Conservation (phyloP, 1,140 invertebrate species). For the Cydia pomonella region DNA sequence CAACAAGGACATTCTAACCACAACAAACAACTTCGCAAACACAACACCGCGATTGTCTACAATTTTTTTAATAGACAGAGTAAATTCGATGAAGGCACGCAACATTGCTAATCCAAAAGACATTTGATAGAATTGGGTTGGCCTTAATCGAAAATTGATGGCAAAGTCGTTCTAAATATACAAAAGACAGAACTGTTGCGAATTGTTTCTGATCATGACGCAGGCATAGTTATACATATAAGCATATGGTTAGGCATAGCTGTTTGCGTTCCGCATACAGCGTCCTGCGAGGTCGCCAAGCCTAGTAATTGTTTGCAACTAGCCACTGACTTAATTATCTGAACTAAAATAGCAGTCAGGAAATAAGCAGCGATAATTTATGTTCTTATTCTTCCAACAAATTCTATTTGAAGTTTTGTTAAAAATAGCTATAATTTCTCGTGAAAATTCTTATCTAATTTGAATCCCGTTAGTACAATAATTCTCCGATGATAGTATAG, state of each 20-base stretch:
- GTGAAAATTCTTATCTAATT: too few relatives aligned
- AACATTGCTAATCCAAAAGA: slow-evolving; percentile 24
- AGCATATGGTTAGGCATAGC: slow-evolving; percentile 3
- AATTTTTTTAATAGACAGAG: slow-evolving; percentile 4
- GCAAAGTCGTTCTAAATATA: slow-evolving; percentile 18
- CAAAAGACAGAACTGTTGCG: neutral
- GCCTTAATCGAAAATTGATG: slow-evolving; percentile 19
- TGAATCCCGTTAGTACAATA: too few relatives aligned
- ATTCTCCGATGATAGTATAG: too few relatives aligned
- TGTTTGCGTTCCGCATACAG: slow-evolving; percentile 16
- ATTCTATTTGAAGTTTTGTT: neutral
- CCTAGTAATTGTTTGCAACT: slow-evolving; percentile 27
- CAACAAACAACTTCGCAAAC: slow-evolving; percentile 26
- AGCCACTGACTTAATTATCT: slow-evolving; percentile 16
- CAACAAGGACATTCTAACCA: slow-evolving; percentile 34
- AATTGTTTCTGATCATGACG: slow-evolving; percentile 19
- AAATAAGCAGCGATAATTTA: neutral
- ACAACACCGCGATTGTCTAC: slow-evolving; percentile 3
- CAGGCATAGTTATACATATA: neutral
- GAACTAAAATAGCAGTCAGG: neutral
- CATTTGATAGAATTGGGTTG: slow-evolving; percentile 18
- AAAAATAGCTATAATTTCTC: too few relatives aligned
- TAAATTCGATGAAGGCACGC: slow-evolving; percentile 18
- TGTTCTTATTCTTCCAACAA: neutral
- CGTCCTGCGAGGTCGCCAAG: slow-evolving; percentile 10